Percentiles rank a stretch among this genome's conserved stretches.
Conservation (phyloP, 2,113 vertebrate species). For the Okapia johnstoni region DNA sequence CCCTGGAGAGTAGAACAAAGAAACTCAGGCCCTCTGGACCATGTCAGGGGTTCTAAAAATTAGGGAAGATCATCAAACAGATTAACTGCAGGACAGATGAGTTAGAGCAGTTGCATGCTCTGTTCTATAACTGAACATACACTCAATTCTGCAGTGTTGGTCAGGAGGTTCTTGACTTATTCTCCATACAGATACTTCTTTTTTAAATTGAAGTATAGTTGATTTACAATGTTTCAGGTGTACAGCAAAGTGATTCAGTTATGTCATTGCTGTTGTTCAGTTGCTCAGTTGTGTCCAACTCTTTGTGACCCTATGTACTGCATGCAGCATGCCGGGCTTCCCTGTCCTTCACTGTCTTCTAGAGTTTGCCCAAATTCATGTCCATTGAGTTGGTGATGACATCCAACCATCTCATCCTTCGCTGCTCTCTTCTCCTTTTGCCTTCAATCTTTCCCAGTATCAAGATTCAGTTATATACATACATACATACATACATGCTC, state of each 20-base stretch:
- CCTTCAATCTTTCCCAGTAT: neutral
- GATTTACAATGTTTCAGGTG: neutral
- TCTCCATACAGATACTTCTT: neutral
- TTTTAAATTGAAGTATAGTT: neutral
- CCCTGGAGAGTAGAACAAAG: neutral
- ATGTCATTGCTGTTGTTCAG: neutral
- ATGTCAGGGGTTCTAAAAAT: neutral
- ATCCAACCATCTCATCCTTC: neutral
- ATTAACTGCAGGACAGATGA: neutral
- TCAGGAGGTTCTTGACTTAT: neutral
- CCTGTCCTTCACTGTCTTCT: neutral
- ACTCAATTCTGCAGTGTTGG: neutral
- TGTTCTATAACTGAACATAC: neutral
- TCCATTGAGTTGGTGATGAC: neutral
- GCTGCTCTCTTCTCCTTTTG: neutral
- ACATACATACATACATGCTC: neutral
- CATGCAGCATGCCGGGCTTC: neutral
- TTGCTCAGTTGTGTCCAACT: neutral
- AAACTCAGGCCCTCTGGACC: neutral
- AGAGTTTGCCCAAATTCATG: neutral
- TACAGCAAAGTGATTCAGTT: neutral
- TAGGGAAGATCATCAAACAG: neutral
- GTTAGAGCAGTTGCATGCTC: neutral
- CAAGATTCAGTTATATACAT: neutral
- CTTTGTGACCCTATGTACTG: neutral